Conservation (phyloP, 2,113 vertebrate genomes). For the Drymodes brunneopygia region DNA sequence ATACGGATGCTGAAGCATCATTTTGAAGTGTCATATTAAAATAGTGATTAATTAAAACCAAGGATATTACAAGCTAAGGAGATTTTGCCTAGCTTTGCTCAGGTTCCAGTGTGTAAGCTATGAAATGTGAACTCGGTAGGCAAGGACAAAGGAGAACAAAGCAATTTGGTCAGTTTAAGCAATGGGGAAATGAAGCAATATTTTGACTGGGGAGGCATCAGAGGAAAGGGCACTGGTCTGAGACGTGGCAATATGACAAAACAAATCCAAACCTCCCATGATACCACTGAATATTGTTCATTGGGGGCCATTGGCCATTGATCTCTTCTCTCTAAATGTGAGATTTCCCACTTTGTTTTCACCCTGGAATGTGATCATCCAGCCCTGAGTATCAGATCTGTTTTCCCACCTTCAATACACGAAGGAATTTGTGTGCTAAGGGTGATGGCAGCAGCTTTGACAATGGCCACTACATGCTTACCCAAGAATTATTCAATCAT, state of each 20-base stretch:
- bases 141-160: not conserved
- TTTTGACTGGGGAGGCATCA: not conserved
- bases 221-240: not conserved
- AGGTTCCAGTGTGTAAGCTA: not conserved
- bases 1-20: not conserved
- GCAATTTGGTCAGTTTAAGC: not conserved
- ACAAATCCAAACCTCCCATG: not conserved
- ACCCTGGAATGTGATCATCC: not conserved
- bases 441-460: not conserved
- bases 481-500: not conserved
- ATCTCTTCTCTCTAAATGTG: not conserved
- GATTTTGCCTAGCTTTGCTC: not conserved
- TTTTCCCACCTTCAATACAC: not conserved
- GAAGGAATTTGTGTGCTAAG: not conserved
- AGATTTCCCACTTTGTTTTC: not conserved
- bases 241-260: not conserved
- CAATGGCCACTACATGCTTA: not conserved
- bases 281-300: not conserved
- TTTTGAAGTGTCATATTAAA: not conserved
- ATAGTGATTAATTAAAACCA: not conserved
- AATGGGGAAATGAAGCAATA: conserved; percentile 7
- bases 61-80: not conserved
- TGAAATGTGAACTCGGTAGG: not conserved
- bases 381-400: not conserved
- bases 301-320: not conserved